These are phyloP conservation scores for Eristalis intricaria DNA, from an alignment of 2,888 invertebrate genomes.

Conservation along the genomic window DNA sequence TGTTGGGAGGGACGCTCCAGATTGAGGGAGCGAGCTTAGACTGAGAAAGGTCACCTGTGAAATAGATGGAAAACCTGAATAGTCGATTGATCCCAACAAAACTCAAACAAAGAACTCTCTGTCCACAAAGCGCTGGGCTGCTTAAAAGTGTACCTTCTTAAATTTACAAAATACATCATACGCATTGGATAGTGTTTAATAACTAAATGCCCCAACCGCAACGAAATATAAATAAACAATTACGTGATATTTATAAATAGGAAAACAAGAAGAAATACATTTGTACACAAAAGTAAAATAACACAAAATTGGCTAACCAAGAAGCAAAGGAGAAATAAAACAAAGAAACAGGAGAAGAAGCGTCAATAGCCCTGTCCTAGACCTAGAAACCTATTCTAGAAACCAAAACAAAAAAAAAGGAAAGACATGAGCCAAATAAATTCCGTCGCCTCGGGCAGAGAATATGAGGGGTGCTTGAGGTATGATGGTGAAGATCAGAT, in stretches of 20 bases:
- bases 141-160: background rate
- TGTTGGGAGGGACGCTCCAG: no score
- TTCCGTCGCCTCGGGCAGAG: conserved; percentile 42
- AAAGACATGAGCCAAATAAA: conserved; percentile 36
- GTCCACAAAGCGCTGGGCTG: background rate
- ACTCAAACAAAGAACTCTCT: conserved; percentile 23
- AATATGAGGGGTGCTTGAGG: conserved; percentile 46
- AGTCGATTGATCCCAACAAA: no score
- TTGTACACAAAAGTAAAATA: conserved; percentile 39
- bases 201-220: conserved; percentile 41
- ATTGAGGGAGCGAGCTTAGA: no score
- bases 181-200: background rate
- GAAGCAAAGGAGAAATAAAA: conserved; percentile 52
- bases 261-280: conserved; percentile 20
- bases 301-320: conserved; percentile 64
- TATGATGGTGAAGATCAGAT: conserved; percentile 39
- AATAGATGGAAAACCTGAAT: no score
- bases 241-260: background rate
- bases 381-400: background rate
- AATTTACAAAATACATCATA: background rate
- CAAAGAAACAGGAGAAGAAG: conserved; percentile 45
- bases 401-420: conserved; percentile 4
- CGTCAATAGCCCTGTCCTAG: conserved; percentile 53
- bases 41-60: no score
- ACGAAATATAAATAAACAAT: conserved; percentile 27